Conservation (phyloP, 2,888 invertebrate genomes). For the Chaetoderma sp. region DNA sequence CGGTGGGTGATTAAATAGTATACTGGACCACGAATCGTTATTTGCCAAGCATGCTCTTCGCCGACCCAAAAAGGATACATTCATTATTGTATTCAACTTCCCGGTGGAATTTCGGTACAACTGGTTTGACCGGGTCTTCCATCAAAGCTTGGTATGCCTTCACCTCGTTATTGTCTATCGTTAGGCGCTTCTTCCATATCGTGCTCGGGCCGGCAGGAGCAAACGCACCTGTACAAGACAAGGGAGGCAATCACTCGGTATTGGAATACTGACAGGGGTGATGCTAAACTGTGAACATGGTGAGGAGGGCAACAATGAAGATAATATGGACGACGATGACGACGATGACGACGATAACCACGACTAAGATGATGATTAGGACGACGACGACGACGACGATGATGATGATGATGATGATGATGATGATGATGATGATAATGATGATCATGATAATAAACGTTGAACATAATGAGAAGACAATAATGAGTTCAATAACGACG, state of each 20-base stretch:
- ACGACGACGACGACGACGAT: conserved; percentile 18
- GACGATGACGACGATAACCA: no score
- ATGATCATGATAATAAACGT: conserved; percentile 2
- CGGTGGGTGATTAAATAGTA: no score
- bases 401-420: conserved; percentile 16
- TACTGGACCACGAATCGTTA: no score
- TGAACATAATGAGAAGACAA: conserved; percentile 18
- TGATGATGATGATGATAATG: conserved; percentile 17
- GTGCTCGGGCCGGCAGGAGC: conserved; percentile 93
- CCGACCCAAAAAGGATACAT: conserved; percentile 67
- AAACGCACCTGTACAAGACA: conserved; percentile 82
- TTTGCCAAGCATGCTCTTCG: no score
- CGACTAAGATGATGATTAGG: no score
- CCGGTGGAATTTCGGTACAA: conserved; percentile 87
- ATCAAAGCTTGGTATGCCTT: conserved; percentile 81
- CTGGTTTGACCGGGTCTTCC: conserved; percentile 79
- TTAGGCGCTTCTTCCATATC: conserved; percentile 89
- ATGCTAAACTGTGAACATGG: conserved; percentile 21
- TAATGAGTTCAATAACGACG: conserved; percentile 18
- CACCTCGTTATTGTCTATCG: conserved; percentile 71
- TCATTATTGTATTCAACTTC: conserved; percentile 74
- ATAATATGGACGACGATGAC: conserved; percentile 22
- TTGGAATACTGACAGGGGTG: not conserved
- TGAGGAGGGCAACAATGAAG: conserved; percentile 12
- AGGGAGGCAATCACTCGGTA: no score